Conservation (phyloP, 2,113 vertebrate genomes). For the Syngnathus typhle region DNA sequence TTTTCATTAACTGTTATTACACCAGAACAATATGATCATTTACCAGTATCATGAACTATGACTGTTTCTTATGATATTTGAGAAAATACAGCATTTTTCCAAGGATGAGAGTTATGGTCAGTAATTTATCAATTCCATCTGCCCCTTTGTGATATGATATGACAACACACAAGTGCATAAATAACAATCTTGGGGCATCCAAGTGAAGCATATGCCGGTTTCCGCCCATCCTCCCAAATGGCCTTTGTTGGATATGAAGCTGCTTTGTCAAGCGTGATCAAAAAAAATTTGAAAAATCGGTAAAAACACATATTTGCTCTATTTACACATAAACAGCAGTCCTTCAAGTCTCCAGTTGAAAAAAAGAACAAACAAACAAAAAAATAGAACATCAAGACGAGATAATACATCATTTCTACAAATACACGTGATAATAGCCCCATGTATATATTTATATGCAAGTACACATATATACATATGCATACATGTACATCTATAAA, state of each 20-base stretch:
- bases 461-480: slow-evolving; percentile 75
- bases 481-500: slow-evolving; percentile 76
- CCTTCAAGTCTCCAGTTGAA: slow-evolving; percentile 96
- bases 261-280: slow-evolving; percentile 44
- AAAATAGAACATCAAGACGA: slow-evolving; percentile 53
- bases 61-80: background rate
- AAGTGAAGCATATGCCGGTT: background rate
- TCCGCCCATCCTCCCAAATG: slow-evolving; percentile 19
- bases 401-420: slow-evolving; percentile 83
- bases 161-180: slow-evolving; percentile 4
- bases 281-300: slow-evolving; percentile 70
- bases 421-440: slow-evolving; percentile 60
- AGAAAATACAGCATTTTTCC: background rate
- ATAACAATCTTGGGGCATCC: background rate
- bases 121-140: background rate
- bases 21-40: background rate
- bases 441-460: slow-evolving; percentile 69
- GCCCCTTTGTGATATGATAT: slow-evolving; percentile 9
- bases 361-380: slow-evolving; percentile 60
- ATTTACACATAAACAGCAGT: slow-evolving; percentile 95
- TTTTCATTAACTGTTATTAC: background rate
- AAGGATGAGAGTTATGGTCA: background rate
- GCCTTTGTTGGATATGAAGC: slow-evolving; percentile 30
- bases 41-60: background rate
- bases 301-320: slow-evolving; percentile 82